Evolutionary conservation across 1,140 invertebrate genomes (phyloP).

Genomic region (Delia radicum): DNA sequence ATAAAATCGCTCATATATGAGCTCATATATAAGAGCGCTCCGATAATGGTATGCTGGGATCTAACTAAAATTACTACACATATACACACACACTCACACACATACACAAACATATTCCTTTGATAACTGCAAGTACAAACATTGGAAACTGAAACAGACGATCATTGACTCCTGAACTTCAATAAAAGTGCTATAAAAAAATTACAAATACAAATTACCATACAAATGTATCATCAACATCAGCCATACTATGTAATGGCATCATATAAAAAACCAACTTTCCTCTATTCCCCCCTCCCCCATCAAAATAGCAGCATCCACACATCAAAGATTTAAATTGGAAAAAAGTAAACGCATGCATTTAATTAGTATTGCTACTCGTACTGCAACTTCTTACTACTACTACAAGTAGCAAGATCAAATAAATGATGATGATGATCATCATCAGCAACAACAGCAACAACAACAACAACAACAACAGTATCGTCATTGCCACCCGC

Average conservation of each 20-base stretch:
- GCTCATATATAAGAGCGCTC: no score
- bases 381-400: neutral
- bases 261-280: neutral
- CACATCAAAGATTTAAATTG: slow-evolving; percentile 12
- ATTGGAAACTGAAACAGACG: neutral
- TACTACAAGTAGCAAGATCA: slow-evolving; percentile 7
- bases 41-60: no score
- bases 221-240: slow-evolving; percentile 8
- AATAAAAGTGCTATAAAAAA: slow-evolving; percentile 20
- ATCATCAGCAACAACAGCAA: neutral
- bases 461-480: neutral
- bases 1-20: no score
- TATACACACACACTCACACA: no score
- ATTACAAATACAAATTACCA: slow-evolving; percentile 11
- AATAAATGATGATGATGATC: slow-evolving; percentile 5
- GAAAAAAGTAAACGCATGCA: neutral
- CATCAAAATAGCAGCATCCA: neutral
- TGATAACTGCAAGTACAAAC: neutral
- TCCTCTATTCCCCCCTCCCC: neutral
- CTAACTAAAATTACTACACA: no score
- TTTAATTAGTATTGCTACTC: slow-evolving; percentile 2
- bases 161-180: slow-evolving; percentile 23
- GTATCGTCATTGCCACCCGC: slow-evolving; percentile 1
- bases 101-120: neutral
- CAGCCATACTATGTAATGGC: neutral